These are phyloP conservation scores for Mesoligia furuncula DNA, from an alignment of 2,888 invertebrate species.

Conservation along the genomic window DNA sequence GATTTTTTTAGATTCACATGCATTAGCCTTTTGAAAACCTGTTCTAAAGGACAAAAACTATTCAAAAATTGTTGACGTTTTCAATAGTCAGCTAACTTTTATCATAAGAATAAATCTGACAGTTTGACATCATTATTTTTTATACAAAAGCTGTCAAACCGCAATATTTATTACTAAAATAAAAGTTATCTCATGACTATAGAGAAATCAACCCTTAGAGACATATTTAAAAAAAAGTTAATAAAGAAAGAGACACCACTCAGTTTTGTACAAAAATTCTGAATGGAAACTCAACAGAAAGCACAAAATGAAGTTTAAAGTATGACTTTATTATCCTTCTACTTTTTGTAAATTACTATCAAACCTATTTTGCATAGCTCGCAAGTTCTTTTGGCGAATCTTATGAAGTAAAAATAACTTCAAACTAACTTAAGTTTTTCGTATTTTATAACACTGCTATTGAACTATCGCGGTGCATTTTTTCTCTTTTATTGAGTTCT, in stretches of 20 bases:
- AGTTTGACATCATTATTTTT: background rate
- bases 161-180: background rate
- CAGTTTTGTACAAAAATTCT: constrained; percentile 13
- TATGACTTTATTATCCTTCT: constrained; percentile 51
- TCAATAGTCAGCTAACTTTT: background rate
- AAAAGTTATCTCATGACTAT: background rate
- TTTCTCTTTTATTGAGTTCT: constrained; percentile 35
- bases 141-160: background rate
- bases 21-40: background rate
- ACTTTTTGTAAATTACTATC: constrained; percentile 62
- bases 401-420: constrained; percentile 62
- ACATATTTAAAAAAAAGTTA: background rate
- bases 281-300: constrained; percentile 44
- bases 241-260: background rate
- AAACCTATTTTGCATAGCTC: constrained; percentile 64
- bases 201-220: background rate
- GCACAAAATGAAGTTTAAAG: constrained; percentile 51
- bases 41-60: background rate
- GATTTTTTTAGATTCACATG: background rate
- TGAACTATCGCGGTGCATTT: constrained; percentile 52
- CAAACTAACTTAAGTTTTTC: constrained; percentile 54
- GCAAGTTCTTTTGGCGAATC: constrained; percentile 62
- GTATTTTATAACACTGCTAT: constrained; percentile 62
- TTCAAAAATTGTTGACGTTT: background rate
- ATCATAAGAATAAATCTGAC: background rate